Percentiles rank a stretch among this genome's conserved stretches.
Conservation (phyloP, 2,797 vertebrate species). For the Valencia hispanica region DNA sequence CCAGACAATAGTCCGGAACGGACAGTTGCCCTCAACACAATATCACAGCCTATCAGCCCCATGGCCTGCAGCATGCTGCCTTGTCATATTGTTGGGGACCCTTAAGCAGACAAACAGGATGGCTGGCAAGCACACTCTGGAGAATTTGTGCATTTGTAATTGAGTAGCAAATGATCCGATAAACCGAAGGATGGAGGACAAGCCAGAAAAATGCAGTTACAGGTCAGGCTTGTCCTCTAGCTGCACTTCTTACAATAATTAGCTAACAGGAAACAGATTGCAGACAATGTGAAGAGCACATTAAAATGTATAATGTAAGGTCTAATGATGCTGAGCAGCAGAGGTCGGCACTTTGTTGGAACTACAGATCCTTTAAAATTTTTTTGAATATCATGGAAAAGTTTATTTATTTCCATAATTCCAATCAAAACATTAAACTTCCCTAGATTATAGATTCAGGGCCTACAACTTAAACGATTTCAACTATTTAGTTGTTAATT, state of each 20-base stretch:
- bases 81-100: constrained; percentile 54
- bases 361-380: no score
- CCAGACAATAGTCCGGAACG: constrained; percentile 76
- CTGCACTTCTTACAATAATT: not conserved
- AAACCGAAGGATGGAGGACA: constrained; percentile 8
- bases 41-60: constrained; percentile 49
- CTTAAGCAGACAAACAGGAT: constrained; percentile 50
- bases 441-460: no score
- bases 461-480: no score
- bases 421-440: no score
- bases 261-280: not conserved
- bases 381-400: no score
- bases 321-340: not conserved
- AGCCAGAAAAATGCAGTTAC: not conserved
- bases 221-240: not conserved
- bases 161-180: constrained; percentile 27
- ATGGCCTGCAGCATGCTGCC: constrained; percentile 58
- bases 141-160: constrained; percentile 13
- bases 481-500: no score
- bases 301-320: not conserved
- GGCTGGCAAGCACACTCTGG: constrained; percentile 19
- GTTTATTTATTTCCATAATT: no score
- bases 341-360: no score
- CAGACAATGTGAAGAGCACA: not conserved
- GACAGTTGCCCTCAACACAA: constrained; percentile 64